Conservation (phyloP, 2,888 invertebrate genomes). For the Oscheius sp. region DNA sequence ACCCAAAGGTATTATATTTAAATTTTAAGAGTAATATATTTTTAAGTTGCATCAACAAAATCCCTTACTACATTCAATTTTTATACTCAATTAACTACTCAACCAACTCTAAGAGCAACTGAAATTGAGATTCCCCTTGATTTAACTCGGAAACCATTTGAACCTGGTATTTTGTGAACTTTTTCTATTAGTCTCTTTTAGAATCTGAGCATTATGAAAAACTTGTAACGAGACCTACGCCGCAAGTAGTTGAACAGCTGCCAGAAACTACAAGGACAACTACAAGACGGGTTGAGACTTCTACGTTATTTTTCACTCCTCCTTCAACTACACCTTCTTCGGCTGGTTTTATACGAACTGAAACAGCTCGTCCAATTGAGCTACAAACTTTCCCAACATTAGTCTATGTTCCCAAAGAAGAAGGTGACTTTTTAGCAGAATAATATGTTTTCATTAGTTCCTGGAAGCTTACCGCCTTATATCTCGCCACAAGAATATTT, state of each 20-base stretch:
- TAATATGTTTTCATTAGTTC: background rate
- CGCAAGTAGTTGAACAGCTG: background rate
- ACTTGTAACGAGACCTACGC: background rate
- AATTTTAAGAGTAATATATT: too few species aligned
- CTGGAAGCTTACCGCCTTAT: background rate
- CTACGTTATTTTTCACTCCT: background rate
- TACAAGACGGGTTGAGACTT: background rate
- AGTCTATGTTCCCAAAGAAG: slow-evolving; percentile 17
- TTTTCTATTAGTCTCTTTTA: background rate
- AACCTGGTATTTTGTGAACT: background rate
- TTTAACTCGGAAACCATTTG: background rate
- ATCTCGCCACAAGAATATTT: background rate
- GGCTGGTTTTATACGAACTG: background rate
- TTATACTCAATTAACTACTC: background rate
- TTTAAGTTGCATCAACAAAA: background rate
- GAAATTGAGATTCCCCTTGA: background rate
- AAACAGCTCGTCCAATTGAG: background rate
- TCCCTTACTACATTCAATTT: background rate
- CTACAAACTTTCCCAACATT: slow-evolving; percentile 14
- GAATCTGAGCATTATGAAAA: slow-evolving; percentile 4
- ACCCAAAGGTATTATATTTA: background rate
- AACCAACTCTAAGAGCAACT: background rate
- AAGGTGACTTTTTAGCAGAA: background rate
- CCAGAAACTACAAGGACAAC: background rate
- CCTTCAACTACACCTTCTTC: background rate